Base-by-base conservation (phyloP, 1,140 invertebrate species). In the Nixonia krombeini region DNA sequence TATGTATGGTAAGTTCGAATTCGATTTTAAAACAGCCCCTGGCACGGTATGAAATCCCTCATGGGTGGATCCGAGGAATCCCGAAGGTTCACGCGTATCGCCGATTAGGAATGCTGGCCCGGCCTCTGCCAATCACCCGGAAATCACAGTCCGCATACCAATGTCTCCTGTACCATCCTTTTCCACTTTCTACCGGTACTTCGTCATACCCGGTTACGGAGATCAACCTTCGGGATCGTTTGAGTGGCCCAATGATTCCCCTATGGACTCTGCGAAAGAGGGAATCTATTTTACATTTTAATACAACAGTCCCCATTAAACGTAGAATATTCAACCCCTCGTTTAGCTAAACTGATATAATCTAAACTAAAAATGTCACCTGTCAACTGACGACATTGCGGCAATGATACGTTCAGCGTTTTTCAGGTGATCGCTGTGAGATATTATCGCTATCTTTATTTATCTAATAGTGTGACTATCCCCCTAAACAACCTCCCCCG, bases 111-210 rank as follows among this genome's bases (percentile, higher is more conserved):
- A 72, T 76, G 63, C 71, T 28, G 46, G 35, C 61, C 58, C 52
- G 49, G 61, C 65, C 68, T 68, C 58, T 76, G 72, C 74, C 75
- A 75, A 78, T 78, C 74, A 78, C 50, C 44, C 52, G 64, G 57
- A 75, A 76, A 65, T 62, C 65, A 33, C 46, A 51, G 13, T 31
- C 63, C 65, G 71, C 74, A 78, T 76, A 76, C 57, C 57, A 78
- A 78, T 78, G 70, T 72, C 70, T 61, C 58, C 35, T 25, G 7
- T 38, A 42, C 42, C 13, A 38, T 10, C 23, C 7, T 7, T 15
- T 16, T 16, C 44, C 25, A 29, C 12, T 29, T 25, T 28, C 18
- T 18, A 0, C n/a, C 16, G 12, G 10, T 33, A n/a, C 28, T 42
- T 26, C 40, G 40, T 23, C 40, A 15, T 42, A n/a, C 17, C 23